Evolutionary conservation across 1,140 invertebrate species (phyloP).

Genomic region (Eurosta solidaginis): DNA sequence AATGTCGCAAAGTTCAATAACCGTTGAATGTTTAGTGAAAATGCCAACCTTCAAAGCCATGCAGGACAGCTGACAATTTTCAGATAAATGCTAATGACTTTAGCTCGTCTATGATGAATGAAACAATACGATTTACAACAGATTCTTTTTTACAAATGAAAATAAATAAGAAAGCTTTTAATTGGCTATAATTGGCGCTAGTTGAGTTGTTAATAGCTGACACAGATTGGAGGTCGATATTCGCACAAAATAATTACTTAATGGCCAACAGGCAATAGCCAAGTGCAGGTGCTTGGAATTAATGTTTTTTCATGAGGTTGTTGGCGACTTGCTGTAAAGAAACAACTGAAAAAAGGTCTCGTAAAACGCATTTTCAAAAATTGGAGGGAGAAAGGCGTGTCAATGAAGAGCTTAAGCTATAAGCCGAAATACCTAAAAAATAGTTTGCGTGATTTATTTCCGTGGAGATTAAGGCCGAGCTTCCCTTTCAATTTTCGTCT

Average conservation of each 20-base stretch:
- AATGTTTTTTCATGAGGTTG: not conserved
- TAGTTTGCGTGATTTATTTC: too few species aligned
- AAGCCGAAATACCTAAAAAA: too few species aligned
- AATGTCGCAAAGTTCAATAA: not conserved
- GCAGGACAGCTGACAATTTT: not conserved
- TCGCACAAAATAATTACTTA: not conserved
- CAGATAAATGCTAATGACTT: not conserved
- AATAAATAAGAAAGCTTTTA: not conserved
- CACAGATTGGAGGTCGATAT: not conserved
- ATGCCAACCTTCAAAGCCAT: not conserved
- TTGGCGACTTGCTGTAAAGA: too few species aligned
- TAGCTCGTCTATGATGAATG: not conserved
- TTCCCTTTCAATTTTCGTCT: too few species aligned
- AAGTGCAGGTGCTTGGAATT: not conserved
- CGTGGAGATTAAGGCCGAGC: too few species aligned
- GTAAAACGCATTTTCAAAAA: too few species aligned
- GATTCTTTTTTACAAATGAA: not conserved
- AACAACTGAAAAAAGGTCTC: too few species aligned
- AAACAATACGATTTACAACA: not conserved
- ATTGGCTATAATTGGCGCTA: not conserved
- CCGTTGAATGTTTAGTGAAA: not conserved
- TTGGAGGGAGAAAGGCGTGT: too few species aligned
- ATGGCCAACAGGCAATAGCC: not conserved
- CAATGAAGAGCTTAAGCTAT: too few species aligned
- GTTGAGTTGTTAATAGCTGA: conserved; percentile 5